Evolutionary conservation across 2,888 invertebrate species (phyloP).

Genomic region (Proisotoma minuta): DNA sequence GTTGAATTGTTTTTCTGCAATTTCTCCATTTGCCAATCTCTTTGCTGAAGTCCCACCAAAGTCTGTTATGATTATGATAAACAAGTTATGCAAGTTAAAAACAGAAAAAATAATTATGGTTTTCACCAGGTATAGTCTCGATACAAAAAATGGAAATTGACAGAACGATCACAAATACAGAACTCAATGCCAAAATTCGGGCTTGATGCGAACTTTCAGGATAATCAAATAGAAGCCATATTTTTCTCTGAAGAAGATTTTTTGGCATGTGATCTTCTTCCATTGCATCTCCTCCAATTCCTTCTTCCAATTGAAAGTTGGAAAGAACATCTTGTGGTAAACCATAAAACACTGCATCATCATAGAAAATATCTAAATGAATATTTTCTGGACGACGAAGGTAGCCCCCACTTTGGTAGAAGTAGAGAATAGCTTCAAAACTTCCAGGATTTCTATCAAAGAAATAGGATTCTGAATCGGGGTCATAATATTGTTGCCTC

Average conservation of each 20-base stretch:
- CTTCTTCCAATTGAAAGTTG: slow-evolving; percentile 4
- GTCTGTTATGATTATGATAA: too few species aligned
- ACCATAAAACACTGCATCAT: slow-evolving; percentile 30
- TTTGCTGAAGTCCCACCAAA: neutral
- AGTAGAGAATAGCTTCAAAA: slow-evolving; percentile 27
- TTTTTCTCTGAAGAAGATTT: slow-evolving; percentile 54
- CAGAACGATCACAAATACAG: slow-evolving; percentile 55
- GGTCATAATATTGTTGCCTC: slow-evolving; percentile 19
- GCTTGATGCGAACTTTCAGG: slow-evolving; percentile 57
- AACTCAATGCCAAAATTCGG: slow-evolving; percentile 56
- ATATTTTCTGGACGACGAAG: slow-evolving; percentile 25
- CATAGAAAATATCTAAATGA: slow-evolving; percentile 22
- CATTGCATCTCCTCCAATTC: neutral
- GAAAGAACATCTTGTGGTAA: slow-evolving; percentile 11
- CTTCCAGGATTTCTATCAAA: slow-evolving; percentile 18
- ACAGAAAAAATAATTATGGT: neutral
- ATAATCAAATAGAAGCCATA: slow-evolving; percentile 58
- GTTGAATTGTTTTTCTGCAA: slow-evolving; percentile 51
- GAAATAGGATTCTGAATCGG: slow-evolving; percentile 16
- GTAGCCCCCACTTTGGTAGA: slow-evolving; percentile 29
- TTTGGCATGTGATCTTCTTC: slow-evolving; percentile 49
- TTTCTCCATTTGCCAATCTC: slow-evolving; percentile 15
- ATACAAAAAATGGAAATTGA: slow-evolving; percentile 58
- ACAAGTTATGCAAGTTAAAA: neutral
- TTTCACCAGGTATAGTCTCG: slow-evolving; percentile 57